These are phyloP conservation scores for Ridgeia piscesae DNA, from an alignment of 1,140 invertebrate species.

Conservation along the genomic window DNA sequence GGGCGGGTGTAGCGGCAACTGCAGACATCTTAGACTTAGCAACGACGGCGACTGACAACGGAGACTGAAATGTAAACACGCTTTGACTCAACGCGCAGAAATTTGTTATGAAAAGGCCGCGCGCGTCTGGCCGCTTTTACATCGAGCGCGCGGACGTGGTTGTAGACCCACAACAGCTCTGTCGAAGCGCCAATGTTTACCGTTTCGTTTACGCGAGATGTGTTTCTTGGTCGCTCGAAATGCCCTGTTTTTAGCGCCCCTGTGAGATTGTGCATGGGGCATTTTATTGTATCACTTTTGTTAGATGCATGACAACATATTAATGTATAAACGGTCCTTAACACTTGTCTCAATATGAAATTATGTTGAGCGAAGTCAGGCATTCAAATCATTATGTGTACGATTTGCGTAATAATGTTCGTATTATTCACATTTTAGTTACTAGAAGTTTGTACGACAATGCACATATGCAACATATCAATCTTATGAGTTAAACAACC, in stretches of 20 bases:
- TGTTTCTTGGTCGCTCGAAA: neutral
- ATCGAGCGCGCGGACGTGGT: conserved; percentile 15
- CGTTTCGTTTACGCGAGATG: neutral
- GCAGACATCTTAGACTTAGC: conserved; percentile 26
- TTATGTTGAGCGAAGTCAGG: neutral
- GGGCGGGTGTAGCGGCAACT: conserved; percentile 24
- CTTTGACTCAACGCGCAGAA: neutral
- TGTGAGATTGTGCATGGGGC: neutral
- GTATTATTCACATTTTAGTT: neutral
- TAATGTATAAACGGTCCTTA: neutral
- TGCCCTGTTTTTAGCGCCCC: neutral
- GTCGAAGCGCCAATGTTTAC: neutral
- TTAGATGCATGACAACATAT: neutral
- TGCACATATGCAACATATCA: neutral
- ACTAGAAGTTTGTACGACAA: neutral
- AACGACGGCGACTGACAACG: neutral
- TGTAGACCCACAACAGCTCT: neutral
- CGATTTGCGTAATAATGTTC: neutral
- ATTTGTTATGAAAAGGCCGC: neutral
- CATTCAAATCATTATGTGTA: neutral
- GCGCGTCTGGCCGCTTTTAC: neutral
- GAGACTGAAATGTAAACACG: too few relatives aligned
- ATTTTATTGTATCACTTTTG: neutral
- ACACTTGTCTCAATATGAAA: neutral
- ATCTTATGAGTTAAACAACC: neutral